Percentiles rank a stretch among this genome's conserved stretches.
phyloP scores from a whole-genome alignment of 2,113 vertebrate species.

The Nibea albiflora region DNA sequence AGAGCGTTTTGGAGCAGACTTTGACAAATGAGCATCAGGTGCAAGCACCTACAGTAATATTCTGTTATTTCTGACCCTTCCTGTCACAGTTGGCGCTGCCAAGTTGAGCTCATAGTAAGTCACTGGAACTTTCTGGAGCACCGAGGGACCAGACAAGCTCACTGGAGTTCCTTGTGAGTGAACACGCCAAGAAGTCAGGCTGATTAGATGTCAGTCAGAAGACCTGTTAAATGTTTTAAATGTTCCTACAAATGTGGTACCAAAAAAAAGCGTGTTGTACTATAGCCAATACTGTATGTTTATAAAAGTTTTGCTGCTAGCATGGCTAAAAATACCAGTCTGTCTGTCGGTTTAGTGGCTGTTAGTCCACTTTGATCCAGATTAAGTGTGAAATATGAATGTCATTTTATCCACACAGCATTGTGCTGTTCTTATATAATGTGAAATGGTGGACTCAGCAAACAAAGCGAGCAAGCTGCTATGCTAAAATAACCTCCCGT shows the following conservation, averaged over 20 bases:
- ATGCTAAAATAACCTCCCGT: not conserved
- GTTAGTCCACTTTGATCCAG: no score
- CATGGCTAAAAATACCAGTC: not conserved
- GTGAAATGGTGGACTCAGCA: no score
- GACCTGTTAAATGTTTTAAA: not conserved
- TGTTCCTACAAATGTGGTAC: not conserved
- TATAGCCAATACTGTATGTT: not conserved
- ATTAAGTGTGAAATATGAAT: not conserved
- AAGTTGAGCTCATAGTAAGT: slow-evolving; percentile 11
- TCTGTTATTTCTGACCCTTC: slow-evolving; percentile 35
- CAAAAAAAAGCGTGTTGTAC: not conserved
- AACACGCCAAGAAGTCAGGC: not conserved
- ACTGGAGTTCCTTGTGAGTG: not conserved
- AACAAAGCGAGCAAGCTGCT: not conserved
- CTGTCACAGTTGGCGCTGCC: slow-evolving; percentile 19
- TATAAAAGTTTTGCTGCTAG: not conserved
- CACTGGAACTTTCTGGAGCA: slow-evolving; percentile 23
- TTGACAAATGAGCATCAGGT: slow-evolving; percentile 71
- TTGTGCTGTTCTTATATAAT: not conserved
- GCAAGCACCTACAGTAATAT: slow-evolving; percentile 42
- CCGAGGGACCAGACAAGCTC: not conserved
- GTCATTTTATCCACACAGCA: not conserved
- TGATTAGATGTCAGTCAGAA: not conserved
- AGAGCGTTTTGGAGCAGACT: slow-evolving; percentile 58
- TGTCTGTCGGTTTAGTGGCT: no score